phyloP scores from a whole-genome alignment of 2,888 invertebrate genomes.

The Apamea anceps region DNA sequence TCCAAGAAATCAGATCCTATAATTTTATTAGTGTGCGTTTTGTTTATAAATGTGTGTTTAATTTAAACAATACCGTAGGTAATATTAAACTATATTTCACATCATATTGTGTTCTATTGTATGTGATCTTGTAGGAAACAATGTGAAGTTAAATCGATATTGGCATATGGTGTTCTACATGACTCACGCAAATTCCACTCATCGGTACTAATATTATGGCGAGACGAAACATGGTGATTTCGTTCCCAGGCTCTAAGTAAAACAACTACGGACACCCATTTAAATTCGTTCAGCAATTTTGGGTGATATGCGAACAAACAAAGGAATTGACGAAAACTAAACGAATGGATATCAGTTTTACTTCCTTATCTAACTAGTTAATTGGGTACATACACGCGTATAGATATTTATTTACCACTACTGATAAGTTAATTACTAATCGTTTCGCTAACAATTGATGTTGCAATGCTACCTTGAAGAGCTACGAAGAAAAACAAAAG shows the following conservation, averaged over 20 bases:
- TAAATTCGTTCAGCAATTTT: conserved; percentile 65
- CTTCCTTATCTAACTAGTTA: conserved; percentile 31
- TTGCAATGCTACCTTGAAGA: neutral
- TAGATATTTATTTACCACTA: neutral
- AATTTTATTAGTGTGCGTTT: neutral
- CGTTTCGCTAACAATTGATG: neutral
- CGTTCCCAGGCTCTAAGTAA: conserved; percentile 64
- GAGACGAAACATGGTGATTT: conserved; percentile 59
- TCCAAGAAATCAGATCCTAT: neutral
- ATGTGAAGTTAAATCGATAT: conserved; percentile 17
- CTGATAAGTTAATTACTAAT: neutral
- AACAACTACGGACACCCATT: conserved; percentile 61
- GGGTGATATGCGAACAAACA: conserved; percentile 62
- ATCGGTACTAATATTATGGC: conserved; percentile 49
- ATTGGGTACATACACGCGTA: neutral
- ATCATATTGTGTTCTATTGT: neutral
- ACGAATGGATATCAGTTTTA: conserved; percentile 50
- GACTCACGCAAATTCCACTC: conserved; percentile 49
- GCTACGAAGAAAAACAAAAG: neutral
- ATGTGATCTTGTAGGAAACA: conserved; percentile 10
- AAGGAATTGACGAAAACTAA: conserved; percentile 57
- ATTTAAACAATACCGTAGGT: neutral
- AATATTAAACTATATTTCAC: neutral
- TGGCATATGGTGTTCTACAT: conserved; percentile 21
- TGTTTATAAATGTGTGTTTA: neutral